Percentiles rank a stretch among this genome's conserved stretches.
phyloP scores from a whole-genome alignment of 1,140 invertebrate genomes.

The Panagrolaimus sp. region DNA sequence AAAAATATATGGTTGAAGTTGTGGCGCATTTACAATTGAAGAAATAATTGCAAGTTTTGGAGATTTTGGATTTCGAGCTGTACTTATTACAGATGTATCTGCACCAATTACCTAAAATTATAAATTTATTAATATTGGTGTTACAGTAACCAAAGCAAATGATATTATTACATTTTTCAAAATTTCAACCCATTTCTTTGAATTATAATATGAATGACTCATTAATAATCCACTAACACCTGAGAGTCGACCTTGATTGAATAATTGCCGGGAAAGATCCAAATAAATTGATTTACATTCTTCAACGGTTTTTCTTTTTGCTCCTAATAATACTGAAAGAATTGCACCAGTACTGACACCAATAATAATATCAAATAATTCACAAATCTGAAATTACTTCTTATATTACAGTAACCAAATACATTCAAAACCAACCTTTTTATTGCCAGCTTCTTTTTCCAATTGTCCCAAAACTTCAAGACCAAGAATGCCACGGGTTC shows the following conservation, averaged over 20 bases:
- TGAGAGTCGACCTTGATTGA: constrained; percentile 61
- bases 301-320: constrained; percentile 46
- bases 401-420: no score
- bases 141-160: neutral
- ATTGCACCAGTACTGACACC: constrained; percentile 78
- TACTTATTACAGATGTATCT: constrained; percentile 39
- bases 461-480: constrained; percentile 50
- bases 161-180: constrained; percentile 64
- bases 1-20: constrained; percentile 79
- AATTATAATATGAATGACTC: constrained; percentile 84
- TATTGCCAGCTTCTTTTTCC: constrained; percentile 61
- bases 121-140: constrained; percentile 3
- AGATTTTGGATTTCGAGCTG: constrained; percentile 27
- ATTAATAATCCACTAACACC: constrained; percentile 76
- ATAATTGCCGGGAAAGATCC: constrained; percentile 51
- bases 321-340: constrained; percentile 60
- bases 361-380: constrained; percentile 79
- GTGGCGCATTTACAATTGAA: constrained; percentile 70
- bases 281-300: constrained; percentile 49
- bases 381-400: constrained; percentile 37
- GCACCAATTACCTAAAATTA: constrained; percentile 36
- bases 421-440: constrained; percentile 29
- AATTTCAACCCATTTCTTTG: constrained; percentile 75
- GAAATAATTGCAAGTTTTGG: constrained; percentile 49
- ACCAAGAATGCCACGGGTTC: constrained; percentile 64